Percentiles rank a stretch among this genome's conserved stretches.
Evolutionary conservation across 2,113 vertebrate genomes (phyloP).

Genomic region (Vulpes lagopus): DNA sequence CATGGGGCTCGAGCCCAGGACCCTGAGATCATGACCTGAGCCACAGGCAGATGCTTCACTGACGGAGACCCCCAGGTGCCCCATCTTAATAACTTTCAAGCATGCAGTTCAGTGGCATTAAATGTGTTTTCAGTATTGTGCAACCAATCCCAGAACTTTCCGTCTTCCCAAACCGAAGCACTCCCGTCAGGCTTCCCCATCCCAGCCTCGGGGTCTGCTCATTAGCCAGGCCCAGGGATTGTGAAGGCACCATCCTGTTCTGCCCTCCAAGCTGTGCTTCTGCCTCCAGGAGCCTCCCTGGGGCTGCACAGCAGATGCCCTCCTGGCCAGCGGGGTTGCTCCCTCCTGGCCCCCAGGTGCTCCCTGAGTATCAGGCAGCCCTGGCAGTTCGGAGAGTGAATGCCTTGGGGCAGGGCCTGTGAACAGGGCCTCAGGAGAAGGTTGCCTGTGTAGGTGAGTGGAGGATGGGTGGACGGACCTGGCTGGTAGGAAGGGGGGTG

Average conservation of each 20-base stretch:
- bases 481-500: neutral
- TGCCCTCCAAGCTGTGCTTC: neutral
- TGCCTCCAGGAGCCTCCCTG: neutral
- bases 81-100: neutral
- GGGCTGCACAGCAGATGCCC: neutral
- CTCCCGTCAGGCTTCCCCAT: rapidly evolving
- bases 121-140: rapidly evolving
- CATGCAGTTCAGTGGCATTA: rapidly evolving
- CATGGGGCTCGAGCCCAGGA: neutral
- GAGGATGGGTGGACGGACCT: no score
- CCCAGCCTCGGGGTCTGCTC: rapidly evolving
- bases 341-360: neutral
- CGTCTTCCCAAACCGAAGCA: neutral
- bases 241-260: neutral
- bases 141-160: rapidly evolving
- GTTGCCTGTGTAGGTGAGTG: neutral
- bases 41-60: rapidly evolving
- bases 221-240: neutral
- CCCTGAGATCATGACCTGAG: neutral
- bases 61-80: rapidly evolving
- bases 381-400: neutral
- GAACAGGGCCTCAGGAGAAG: neutral
- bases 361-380: neutral
- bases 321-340: no score
- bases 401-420: neutral